Conservation (phyloP, 2,888 invertebrate genomes). For the Argyra leucocephala region DNA sequence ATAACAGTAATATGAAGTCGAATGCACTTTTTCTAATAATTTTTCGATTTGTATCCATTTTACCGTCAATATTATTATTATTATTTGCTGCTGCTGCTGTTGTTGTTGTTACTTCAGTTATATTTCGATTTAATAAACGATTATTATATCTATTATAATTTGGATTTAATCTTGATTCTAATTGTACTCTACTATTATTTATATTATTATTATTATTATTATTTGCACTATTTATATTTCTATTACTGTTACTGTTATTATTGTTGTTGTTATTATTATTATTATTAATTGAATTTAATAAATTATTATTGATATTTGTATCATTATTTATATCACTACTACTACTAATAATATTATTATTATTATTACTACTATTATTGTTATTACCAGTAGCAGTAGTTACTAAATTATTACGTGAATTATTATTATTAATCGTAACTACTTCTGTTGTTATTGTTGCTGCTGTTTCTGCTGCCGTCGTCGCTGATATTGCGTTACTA, state of each 20-base stretch:
- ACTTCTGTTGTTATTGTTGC: too few species aligned
- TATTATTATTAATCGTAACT: neutral
- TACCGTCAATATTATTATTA: neutral
- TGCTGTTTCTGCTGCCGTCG: too few species aligned
- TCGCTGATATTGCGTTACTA: constrained; percentile 27
- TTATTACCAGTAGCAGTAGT: neutral
- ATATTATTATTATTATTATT: neutral
- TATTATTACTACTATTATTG: neutral
- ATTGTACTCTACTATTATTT: neutral
- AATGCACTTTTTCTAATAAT: neutral
- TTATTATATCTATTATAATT: neutral
- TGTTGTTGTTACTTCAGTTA: neutral
- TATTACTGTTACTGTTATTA: neutral
- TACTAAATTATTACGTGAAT: neutral
- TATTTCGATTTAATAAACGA: neutral
- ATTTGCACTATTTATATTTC: neutral
- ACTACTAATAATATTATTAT: neutral
- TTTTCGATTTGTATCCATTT: neutral
- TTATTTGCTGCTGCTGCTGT: too few species aligned
- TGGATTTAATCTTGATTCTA: neutral
- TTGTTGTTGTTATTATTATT: neutral
- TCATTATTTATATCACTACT: too few species aligned
- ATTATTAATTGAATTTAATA: too few species aligned
- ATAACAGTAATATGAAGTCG: neutral
- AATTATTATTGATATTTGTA: too few species aligned